A percentile compares a stretch with the other conserved stretches of the same genome.
Evolutionary conservation across 1,140 invertebrate species (phyloP).

Genomic region (Catajapyx aquilonaris): DNA sequence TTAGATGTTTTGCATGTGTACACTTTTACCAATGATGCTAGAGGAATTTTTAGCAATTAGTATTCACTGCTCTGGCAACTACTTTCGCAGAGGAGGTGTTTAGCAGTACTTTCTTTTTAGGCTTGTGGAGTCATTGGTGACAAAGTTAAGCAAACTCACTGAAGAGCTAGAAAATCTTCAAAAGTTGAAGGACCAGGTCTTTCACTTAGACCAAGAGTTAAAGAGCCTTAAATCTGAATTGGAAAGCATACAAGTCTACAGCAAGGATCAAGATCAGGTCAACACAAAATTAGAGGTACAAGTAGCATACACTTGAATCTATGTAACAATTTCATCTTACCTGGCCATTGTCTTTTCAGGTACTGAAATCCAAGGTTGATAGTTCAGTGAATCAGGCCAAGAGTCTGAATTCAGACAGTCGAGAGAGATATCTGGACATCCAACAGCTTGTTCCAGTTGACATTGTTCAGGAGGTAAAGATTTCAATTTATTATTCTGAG

Average conservation of each 20-base stretch:
- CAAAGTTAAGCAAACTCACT: conserved; percentile 31
- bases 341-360: conserved; percentile 6
- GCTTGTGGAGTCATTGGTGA: conserved; percentile 27
- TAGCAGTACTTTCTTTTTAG: conserved; percentile 17
- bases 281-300: conserved; percentile 14
- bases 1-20: too few species aligned
- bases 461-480: conserved; percentile 35
- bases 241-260: conserved; percentile 42
- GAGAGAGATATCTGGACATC: conserved; percentile 41
- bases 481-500: conserved; percentile 6
- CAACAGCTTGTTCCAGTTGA: conserved; percentile 48
- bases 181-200: neutral
- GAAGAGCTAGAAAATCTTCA: conserved; percentile 30
- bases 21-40: too few species aligned
- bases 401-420: conserved; percentile 34
- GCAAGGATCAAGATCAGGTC: conserved; percentile 15
- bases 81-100: too few species aligned
- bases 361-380: conserved; percentile 11
- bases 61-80: too few species aligned
- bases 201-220: neutral
- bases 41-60: too few species aligned
- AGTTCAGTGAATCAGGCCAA: conserved; percentile 10
- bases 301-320: neutral
- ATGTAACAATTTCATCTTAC: too few species aligned
- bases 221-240: neutral